Evolutionary conservation across 2,888 invertebrate species (phyloP).

Genomic region (Coecobrya sp.): DNA sequence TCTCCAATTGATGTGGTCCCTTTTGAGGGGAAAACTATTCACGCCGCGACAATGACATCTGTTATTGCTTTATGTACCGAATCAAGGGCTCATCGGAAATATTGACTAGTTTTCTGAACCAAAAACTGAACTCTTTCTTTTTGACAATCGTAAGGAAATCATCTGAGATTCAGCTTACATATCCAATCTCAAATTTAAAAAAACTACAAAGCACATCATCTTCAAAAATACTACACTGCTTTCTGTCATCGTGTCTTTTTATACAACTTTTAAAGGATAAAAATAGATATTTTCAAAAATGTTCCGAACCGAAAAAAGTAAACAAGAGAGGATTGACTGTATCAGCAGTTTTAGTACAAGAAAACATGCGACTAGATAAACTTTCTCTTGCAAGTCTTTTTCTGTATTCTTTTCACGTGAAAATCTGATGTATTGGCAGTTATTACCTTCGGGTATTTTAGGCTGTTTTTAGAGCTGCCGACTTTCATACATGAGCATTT

Average conservation of each 20-base stretch:
- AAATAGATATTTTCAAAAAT: background rate
- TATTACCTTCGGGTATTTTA: background rate
- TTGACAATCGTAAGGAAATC: constrained; percentile 1
- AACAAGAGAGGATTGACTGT: constrained; percentile 25
- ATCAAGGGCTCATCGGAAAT: constrained; percentile 27
- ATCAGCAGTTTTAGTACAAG: background rate
- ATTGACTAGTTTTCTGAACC: background rate
- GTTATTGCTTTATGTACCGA: constrained; percentile 33
- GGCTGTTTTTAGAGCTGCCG: too few relatives aligned
- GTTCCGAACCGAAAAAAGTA: background rate
- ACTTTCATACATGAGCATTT: too few relatives aligned
- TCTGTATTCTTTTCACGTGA: background rate
- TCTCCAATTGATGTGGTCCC: constrained; percentile 69
- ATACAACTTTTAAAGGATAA: background rate
- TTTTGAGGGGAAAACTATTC: constrained; percentile 43
- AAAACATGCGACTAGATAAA: background rate
- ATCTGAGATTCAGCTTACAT: constrained; percentile 17
- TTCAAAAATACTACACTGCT: background rate
- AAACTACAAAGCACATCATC: background rate
- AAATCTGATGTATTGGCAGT: constrained; percentile 15
- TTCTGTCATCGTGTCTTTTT: background rate
- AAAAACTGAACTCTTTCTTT: background rate
- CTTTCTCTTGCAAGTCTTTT: background rate
- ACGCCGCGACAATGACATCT: constrained; percentile 41
- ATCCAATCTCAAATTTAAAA: constrained; percentile 30